Conservation (phyloP, 2,113 vertebrate genomes). For the Indicator maculatus region DNA sequence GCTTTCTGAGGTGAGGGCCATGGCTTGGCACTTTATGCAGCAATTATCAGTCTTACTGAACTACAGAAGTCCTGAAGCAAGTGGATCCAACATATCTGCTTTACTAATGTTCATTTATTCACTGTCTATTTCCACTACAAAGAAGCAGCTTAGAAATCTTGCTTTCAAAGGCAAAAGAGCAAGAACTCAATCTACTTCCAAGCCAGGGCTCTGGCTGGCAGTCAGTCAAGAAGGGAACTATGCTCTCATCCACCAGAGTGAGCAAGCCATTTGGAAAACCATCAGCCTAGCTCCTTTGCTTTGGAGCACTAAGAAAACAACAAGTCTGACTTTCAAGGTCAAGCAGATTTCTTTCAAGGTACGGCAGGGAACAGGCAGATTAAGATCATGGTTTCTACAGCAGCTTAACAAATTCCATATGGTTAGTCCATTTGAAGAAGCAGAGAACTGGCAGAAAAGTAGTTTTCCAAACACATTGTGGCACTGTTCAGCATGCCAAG, state of each 20-base stretch:
- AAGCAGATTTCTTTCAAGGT: not conserved
- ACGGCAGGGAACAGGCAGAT: not conserved
- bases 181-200: not conserved
- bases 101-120: not conserved
- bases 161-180: not conserved
- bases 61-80: not conserved
- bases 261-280: not conserved
- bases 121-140: not conserved
- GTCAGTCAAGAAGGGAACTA: not conserved
- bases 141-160: not conserved
- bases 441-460: not conserved
- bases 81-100: not conserved
- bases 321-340: not conserved
- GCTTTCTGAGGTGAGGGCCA: not conserved
- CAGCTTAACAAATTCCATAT: constrained; percentile 16
- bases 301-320: not conserved
- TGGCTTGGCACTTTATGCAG: not conserved
- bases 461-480: not conserved
- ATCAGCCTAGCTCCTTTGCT: not conserved
- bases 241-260: not conserved
- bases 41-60: not conserved
- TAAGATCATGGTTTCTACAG: constrained; percentile 26
- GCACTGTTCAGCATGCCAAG: not conserved
- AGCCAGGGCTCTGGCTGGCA: not conserved
- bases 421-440: not conserved